Conservation (phyloP, 2,888 invertebrate species). For the Acleris sparsana region DNA sequence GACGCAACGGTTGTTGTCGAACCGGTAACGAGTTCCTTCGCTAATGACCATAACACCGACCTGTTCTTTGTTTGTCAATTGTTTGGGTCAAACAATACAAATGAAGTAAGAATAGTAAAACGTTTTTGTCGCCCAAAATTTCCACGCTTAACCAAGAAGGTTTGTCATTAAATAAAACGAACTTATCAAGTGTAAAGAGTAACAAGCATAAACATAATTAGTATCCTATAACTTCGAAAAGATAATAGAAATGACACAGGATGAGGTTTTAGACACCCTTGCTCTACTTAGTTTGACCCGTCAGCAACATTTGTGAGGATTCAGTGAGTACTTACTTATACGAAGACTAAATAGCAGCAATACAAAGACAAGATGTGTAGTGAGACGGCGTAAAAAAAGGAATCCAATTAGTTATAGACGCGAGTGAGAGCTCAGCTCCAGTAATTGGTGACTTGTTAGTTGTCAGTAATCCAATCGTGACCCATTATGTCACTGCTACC, state of each 20-base stretch:
- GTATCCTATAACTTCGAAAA: too few relatives aligned
- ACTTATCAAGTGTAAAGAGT: too few relatives aligned
- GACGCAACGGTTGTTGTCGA: conserved; percentile 29
- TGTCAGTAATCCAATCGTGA: conserved; percentile 61
- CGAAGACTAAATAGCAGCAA: conserved; percentile 17
- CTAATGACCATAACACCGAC: conserved; percentile 32
- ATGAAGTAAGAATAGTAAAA: background rate
- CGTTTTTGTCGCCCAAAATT: background rate
- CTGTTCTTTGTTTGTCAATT: conserved; percentile 19
- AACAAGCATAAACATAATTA: too few relatives aligned
- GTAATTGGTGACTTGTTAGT: conserved; percentile 64
- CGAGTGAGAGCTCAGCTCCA: conserved; percentile 34
- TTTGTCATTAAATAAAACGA: too few relatives aligned
- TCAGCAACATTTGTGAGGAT: conserved; percentile 39
- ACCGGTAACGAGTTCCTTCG: conserved; percentile 26
- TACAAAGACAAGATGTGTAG: conserved; percentile 24
- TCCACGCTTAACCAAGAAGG: too few relatives aligned
- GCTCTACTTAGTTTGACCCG: background rate
- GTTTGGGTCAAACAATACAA: conserved; percentile 15
- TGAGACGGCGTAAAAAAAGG: conserved; percentile 25
- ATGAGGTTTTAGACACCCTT: too few relatives aligned
- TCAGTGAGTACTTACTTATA: conserved; percentile 29
- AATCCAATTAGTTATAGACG: conserved; percentile 35
- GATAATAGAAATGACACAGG: too few relatives aligned
- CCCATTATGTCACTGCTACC: conserved; percentile 60